phyloP scores from a whole-genome alignment of 2,888 invertebrate genomes.

The Bembecia ichneumoniformis region DNA sequence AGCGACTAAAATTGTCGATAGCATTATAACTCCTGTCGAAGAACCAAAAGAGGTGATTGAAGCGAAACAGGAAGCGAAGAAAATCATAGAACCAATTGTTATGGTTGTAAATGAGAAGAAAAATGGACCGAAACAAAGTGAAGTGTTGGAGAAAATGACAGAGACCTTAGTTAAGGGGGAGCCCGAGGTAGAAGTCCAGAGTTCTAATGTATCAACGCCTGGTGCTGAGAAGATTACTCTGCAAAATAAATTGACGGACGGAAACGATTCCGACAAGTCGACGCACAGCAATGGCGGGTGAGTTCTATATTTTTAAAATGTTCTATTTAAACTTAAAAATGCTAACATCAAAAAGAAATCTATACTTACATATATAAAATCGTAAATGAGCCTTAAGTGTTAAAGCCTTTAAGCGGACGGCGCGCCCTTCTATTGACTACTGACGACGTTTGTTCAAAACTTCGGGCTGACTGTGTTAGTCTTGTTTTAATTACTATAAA shows the following conservation, averaged over 20 bases:
- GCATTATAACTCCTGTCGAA: conserved; percentile 62
- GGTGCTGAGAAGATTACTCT: conserved; percentile 32
- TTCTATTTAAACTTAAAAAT: too few relatives aligned
- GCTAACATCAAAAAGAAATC: too few relatives aligned
- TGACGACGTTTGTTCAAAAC: too few relatives aligned
- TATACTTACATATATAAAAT: too few relatives aligned
- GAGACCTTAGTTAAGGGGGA: conserved; percentile 70
- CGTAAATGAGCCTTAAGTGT: too few relatives aligned
- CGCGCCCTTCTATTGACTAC: too few relatives aligned
- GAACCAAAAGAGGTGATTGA: conserved; percentile 37
- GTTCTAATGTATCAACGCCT: conserved; percentile 67
- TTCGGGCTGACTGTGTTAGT: too few relatives aligned
- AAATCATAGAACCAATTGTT: conserved; percentile 51
- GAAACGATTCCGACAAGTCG: conserved; percentile 49
- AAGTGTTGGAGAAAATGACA: conserved; percentile 40
- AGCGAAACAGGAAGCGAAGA: conserved; percentile 21
- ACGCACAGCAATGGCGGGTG: conserved; percentile 61
- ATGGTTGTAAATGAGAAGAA: conserved; percentile 57
- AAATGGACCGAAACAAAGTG: conserved; percentile 23
- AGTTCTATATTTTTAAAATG: conserved; percentile 30
- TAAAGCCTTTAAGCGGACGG: too few relatives aligned
- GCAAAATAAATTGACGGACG: conserved; percentile 37
- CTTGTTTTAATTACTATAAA: too few relatives aligned
- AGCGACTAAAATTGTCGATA: conserved; percentile 56
- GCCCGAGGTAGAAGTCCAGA: conserved; percentile 74